Conservation (phyloP, 2,888 invertebrate genomes). For the Drosophila mimetica region DNA sequence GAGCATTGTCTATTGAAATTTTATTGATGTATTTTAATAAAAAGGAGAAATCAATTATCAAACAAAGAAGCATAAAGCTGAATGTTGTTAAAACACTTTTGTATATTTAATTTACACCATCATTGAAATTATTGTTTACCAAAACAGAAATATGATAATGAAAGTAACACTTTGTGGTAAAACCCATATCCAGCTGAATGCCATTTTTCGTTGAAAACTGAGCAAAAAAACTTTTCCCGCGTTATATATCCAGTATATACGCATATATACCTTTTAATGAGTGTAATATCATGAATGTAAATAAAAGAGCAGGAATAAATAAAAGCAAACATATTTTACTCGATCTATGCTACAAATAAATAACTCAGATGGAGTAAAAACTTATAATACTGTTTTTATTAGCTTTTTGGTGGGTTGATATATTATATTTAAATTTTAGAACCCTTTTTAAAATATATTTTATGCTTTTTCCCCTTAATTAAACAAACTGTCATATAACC, state of each 20-base stretch:
- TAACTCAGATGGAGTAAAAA: constrained; percentile 61
- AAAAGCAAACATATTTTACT: constrained; percentile 63
- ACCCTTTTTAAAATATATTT: too few species aligned
- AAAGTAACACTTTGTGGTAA: constrained; percentile 12
- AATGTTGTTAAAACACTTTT: constrained; percentile 50
- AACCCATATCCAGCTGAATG: constrained; percentile 32
- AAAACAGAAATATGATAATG: constrained; percentile 11
- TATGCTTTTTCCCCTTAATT: too few species aligned
- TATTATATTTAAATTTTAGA: not conserved
- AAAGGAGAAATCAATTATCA: constrained; percentile 35
- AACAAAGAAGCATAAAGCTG: constrained; percentile 33
- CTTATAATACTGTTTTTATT: constrained; percentile 2
- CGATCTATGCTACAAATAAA: constrained; percentile 61
- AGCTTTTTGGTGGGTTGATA: not conserved
- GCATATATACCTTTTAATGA: constrained; percentile 42
- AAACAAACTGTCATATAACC: too few species aligned
- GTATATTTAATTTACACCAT: constrained; percentile 81
- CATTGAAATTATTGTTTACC: constrained; percentile 68
- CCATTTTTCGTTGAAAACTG: constrained; percentile 54
- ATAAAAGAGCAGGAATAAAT: constrained; percentile 55
- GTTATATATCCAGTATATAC: constrained; percentile 43
- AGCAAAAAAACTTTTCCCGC: constrained; percentile 31
- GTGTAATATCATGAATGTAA: constrained; percentile 64
- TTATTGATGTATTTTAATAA: constrained; percentile 62
- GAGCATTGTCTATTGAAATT: constrained; percentile 56